phyloP scores from a whole-genome alignment of 2,113 vertebrate genomes.

The Eleginops maclovinus region DNA sequence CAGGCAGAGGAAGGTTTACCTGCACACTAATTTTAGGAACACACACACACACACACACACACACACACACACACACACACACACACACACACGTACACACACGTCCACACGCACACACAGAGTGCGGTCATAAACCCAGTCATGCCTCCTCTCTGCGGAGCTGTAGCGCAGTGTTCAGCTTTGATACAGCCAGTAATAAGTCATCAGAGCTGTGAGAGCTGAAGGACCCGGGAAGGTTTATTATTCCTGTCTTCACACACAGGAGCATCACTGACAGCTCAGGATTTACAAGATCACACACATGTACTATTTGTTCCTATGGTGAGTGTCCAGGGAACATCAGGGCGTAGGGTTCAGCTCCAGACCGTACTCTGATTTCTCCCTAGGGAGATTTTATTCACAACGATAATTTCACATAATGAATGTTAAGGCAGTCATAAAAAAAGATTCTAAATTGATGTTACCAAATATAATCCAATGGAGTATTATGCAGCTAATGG shows the following conservation, averaged over 20 bases:
- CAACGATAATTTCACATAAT: background rate
- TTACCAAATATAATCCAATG: background rate
- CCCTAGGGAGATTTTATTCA: background rate
- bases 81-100: background rate
- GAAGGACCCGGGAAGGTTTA: constrained; percentile 50
- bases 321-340: background rate
- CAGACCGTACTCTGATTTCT: background rate
- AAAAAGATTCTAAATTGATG: too few species aligned
- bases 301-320: background rate
- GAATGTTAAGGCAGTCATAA: background rate
- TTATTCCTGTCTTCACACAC: constrained; percentile 37
- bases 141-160: constrained; percentile 24
- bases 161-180: constrained; percentile 37
- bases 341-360: background rate
- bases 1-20: background rate
- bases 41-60: background rate
- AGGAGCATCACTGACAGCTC: constrained; percentile 11
- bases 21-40: background rate
- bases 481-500: background rate
- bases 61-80: constrained; percentile 1
- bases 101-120: background rate
- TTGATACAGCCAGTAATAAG: constrained; percentile 56
- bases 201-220: constrained; percentile 57
- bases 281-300: constrained; percentile 32
- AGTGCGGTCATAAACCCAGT: constrained; percentile 15